These are phyloP conservation scores for Heteronetta atricapilla DNA, from an alignment of 2,113 vertebrate genomes.

Conservation along the genomic window DNA sequence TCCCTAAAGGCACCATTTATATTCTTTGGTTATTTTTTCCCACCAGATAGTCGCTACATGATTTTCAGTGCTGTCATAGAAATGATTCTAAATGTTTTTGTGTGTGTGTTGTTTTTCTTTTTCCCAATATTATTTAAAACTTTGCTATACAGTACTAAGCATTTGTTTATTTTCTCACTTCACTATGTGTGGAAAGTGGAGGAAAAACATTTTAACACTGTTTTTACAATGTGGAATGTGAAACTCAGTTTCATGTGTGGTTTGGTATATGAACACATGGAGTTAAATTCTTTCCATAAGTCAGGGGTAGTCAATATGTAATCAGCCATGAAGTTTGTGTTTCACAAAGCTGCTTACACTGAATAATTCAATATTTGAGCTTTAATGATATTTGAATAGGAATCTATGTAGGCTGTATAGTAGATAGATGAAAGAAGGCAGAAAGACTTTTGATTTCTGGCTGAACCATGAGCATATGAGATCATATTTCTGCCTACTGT, in stretches of 20 bases:
- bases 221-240: background rate
- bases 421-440: background rate
- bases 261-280: background rate
- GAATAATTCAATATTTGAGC: slow-evolving; percentile 55
- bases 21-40: background rate
- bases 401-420: background rate
- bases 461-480: background rate
- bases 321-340: slow-evolving; percentile 32
- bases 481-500: rapidly evolving
- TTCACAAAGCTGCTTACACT: slow-evolving; percentile 43
- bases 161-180: slow-evolving; percentile 16
- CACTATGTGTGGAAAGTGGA: background rate
- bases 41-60: background rate
- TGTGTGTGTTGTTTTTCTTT: background rate
- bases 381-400: slow-evolving; percentile 55
- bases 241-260: background rate
- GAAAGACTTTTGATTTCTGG: background rate
- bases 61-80: slow-evolving; percentile 3
- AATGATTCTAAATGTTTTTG: background rate
- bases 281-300: slow-evolving; percentile 35
- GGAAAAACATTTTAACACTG: slow-evolving; percentile 13
- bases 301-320: slow-evolving; percentile 8
- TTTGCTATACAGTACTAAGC: background rate
- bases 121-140: slow-evolving; percentile 3
- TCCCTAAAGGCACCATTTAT: slow-evolving; percentile 7